phyloP scores from a whole-genome alignment of 37 sponge, comb jelly and placozoan genomes.

The Theonella swinhoei region DNA sequence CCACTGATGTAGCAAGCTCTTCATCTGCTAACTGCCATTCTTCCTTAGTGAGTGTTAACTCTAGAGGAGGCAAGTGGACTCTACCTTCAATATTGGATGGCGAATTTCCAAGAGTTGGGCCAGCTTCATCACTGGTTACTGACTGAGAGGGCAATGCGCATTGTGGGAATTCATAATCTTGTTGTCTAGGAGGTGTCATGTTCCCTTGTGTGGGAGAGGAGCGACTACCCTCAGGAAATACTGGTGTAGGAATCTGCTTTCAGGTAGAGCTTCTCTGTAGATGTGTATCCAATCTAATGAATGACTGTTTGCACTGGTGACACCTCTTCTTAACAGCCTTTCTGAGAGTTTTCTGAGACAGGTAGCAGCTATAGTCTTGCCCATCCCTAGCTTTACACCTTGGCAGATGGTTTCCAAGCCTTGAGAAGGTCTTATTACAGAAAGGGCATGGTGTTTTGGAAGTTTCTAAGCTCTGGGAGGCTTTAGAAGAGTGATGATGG shows the following conservation, averaged over 20 bases:
- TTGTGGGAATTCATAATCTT: not conserved
- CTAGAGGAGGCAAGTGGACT: not conserved
- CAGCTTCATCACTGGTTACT: not conserved
- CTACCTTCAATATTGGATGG: too few species aligned
- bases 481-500: too few species aligned
- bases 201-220: not conserved
- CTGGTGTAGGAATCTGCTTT: not conserved
- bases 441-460: constrained; percentile 1
- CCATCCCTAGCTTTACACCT: constrained; percentile 2
- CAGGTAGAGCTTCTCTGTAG: not conserved
- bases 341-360: not conserved
- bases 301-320: not conserved
- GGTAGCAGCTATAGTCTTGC: not conserved
- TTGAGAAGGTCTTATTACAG: not conserved
- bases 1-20: not conserved
- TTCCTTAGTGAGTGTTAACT: not conserved
- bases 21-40: not conserved
- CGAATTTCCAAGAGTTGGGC: too few species aligned
- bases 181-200: not conserved
- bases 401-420: constrained; percentile 13
- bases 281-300: constrained; percentile 5
- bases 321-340: constrained; percentile 6
- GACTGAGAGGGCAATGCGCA: not conserved
- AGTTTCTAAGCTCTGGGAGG: too few species aligned
- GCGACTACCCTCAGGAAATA: not conserved